Percentiles rank a stretch among this genome's conserved stretches.
Evolutionary conservation across 2,888 invertebrate genomes (phyloP).

Genomic region (Caenorhabditis virilis): DNA sequence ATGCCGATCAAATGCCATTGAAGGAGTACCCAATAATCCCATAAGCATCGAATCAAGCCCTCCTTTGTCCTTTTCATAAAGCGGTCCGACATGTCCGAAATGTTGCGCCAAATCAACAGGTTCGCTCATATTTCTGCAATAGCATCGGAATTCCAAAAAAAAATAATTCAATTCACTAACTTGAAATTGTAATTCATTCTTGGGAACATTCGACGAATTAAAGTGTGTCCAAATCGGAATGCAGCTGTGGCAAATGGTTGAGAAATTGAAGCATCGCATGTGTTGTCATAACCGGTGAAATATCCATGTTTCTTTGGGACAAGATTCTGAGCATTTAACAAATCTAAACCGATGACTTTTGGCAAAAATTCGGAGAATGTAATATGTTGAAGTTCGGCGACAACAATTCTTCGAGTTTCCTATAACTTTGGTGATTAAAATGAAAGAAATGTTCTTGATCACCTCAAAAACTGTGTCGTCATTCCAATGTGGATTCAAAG

Average conservation of each 20-base stretch:
- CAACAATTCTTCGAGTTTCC: conserved; percentile 70
- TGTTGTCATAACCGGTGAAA: conserved; percentile 74
- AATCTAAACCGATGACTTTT: conserved; percentile 79
- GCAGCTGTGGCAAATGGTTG: conserved; percentile 84
- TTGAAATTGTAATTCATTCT: conserved; percentile 70
- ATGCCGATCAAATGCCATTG: conserved; percentile 68
- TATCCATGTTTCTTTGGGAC: conserved; percentile 76
- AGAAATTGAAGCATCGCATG: conserved; percentile 79
- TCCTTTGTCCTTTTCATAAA: conserved; percentile 60
- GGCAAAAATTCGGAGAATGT: conserved; percentile 76
- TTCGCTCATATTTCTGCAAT: conserved; percentile 54
- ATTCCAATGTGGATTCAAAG: conserved; percentile 68
- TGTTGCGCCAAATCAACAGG: conserved; percentile 64
- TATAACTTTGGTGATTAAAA: conserved; percentile 27
- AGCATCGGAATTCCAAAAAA: background rate
- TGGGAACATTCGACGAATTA: conserved; percentile 81
- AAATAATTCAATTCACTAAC: conserved; percentile 11
- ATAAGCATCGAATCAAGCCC: conserved; percentile 67
- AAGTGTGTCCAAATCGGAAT: conserved; percentile 76
- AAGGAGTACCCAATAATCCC: conserved; percentile 67
- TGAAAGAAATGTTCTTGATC: background rate
- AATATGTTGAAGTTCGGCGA: conserved; percentile 74
- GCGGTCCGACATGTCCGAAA: conserved; percentile 65
- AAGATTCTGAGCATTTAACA: conserved; percentile 75
- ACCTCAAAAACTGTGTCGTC: conserved; percentile 69